A percentile compares a stretch with the other conserved stretches of the same genome.
Conservation (phyloP, 1,140 invertebrate genomes). For the Octopus sinensis region DNA sequence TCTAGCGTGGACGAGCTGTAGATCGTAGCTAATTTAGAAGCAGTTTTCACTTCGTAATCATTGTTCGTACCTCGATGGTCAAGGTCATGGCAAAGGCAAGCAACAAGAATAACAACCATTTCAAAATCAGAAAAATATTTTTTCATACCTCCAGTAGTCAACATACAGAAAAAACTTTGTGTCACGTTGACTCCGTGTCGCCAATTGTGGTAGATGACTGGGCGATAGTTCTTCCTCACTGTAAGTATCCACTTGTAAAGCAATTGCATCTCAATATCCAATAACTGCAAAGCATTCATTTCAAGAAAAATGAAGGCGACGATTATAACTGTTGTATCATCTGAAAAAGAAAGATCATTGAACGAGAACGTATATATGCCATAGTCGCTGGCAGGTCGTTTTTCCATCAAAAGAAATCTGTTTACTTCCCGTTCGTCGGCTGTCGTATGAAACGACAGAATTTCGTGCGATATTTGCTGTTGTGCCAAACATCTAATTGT, state of each 20-base stretch:
- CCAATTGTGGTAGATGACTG: constrained; percentile 96
- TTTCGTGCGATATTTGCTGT: too few relatives aligned
- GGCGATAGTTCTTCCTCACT: constrained; percentile 72
- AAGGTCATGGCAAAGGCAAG: constrained; percentile 47
- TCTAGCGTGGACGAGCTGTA: not conserved
- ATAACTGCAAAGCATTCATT: constrained; percentile 71
- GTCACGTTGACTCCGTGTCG: constrained; percentile 90
- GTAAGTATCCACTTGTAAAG: constrained; percentile 80
- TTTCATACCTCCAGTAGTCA: constrained; percentile 55
- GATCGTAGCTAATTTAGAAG: constrained; percentile 50
- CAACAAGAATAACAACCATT: constrained; percentile 38
- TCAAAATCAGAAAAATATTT: constrained; percentile 30
- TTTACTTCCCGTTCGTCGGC: too few relatives aligned
- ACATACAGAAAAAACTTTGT: constrained; percentile 92
- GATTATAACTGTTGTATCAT: too few relatives aligned
- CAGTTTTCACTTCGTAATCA: constrained; percentile 39
- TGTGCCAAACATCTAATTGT: too few relatives aligned
- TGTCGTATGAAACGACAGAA: too few relatives aligned
- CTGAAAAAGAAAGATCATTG: too few relatives aligned
- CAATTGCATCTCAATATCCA: constrained; percentile 88
- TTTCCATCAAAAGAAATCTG: too few relatives aligned
- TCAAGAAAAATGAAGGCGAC: too few relatives aligned
- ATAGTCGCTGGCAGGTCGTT: too few relatives aligned
- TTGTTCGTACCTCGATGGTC: constrained; percentile 51
- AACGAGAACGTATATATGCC: too few relatives aligned